phyloP scores from a whole-genome alignment of 1,140 invertebrate species.

The Chionoecetes opilio region DNA sequence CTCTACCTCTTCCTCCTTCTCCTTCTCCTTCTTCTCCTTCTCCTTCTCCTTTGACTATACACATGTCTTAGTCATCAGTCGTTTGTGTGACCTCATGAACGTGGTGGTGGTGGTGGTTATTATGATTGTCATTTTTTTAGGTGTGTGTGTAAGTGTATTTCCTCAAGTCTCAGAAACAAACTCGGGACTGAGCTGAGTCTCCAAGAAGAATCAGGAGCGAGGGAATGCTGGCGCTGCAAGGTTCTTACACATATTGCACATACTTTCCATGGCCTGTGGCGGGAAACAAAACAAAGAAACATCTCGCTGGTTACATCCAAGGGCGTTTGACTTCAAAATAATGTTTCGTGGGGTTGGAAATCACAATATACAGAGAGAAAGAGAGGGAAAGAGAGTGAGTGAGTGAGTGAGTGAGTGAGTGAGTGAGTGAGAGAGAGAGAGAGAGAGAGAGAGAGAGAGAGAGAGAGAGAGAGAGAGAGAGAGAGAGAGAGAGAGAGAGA shows the following conservation, averaged over 20 bases:
- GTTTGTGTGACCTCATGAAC: too few relatives aligned
- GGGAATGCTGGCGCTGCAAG: neutral
- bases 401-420: constrained; percentile 22
- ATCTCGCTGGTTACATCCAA: neutral
- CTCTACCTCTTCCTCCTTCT: too few relatives aligned
- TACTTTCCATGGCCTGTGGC: neutral
- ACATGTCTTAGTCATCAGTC: too few relatives aligned
- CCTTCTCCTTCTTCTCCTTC: too few relatives aligned
- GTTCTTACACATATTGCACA: neutral
- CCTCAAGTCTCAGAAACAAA: neutral
- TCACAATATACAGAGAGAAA: neutral
- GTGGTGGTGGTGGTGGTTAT: too few relatives aligned
- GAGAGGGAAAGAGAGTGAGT: neutral
- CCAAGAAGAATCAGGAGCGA: neutral
- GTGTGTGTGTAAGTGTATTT: neutral
- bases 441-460: constrained; percentile 27
- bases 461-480: constrained; percentile 22
- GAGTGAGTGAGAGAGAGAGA: constrained; percentile 25
- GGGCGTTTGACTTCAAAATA: neutral
- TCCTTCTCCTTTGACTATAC: too few relatives aligned
- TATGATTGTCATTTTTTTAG: too few relatives aligned
- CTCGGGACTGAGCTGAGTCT: neutral
- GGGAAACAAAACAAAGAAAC: neutral
- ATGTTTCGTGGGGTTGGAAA: neutral
- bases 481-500: constrained; percentile 27